Conservation (phyloP, 2,888 invertebrate genomes). For the Ornithoptera alexandrae region DNA sequence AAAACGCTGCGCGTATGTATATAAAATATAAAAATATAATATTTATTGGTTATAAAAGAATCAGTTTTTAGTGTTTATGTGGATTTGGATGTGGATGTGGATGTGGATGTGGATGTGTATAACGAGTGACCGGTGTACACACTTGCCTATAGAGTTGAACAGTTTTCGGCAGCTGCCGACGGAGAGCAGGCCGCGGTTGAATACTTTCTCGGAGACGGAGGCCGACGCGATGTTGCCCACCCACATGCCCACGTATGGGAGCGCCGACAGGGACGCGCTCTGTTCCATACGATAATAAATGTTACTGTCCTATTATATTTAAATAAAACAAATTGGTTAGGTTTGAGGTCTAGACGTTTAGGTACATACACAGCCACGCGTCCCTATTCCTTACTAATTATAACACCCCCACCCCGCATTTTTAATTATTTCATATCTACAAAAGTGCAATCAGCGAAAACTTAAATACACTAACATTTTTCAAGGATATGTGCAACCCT, state of each 20-base stretch:
- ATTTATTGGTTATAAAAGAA: too few relatives aligned
- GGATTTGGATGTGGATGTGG: too few relatives aligned
- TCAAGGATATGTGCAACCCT: conserved; percentile 81
- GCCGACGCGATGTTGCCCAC: conserved; percentile 82
- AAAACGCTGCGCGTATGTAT: conserved; percentile 65
- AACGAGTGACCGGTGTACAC: not conserved
- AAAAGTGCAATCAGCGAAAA: too few relatives aligned
- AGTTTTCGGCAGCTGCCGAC: conserved; percentile 62
- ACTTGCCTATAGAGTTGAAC: conserved; percentile 76
- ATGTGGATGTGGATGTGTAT: too few relatives aligned
- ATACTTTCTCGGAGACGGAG: conserved; percentile 76
- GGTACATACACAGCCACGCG: too few relatives aligned
- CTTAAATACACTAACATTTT: conserved; percentile 63
- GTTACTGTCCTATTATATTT: too few relatives aligned
- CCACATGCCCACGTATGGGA: conserved; percentile 88
- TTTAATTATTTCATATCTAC: too few relatives aligned
- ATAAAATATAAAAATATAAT: not conserved
- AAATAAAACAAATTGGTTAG: too few relatives aligned
- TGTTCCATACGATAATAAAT: not conserved
- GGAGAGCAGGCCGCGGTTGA: conserved; percentile 52
- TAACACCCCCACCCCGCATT: too few relatives aligned
- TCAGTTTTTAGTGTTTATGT: too few relatives aligned
- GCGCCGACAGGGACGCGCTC: conserved; percentile 84
- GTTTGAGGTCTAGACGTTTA: too few relatives aligned
- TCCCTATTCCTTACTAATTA: too few relatives aligned